Conservation (phyloP, 2,113 vertebrate species). For the Hemichromis elongatus region DNA sequence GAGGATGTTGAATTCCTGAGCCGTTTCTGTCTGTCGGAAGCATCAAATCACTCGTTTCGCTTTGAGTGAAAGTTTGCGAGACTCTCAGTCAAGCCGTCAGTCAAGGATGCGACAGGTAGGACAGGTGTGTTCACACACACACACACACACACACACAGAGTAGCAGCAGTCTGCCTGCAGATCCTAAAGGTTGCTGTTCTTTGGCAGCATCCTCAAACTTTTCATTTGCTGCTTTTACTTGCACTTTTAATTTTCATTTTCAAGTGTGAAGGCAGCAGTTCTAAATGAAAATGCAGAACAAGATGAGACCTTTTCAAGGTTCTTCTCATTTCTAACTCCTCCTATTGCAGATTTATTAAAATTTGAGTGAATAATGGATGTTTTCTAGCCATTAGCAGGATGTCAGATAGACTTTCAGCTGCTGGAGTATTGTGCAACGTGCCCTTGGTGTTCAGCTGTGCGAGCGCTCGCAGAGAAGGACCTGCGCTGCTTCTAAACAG, state of each 20-base stretch:
- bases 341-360: slow-evolving; percentile 51
- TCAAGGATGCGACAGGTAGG: neutral
- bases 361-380: slow-evolving; percentile 44
- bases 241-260: slow-evolving; percentile 32
- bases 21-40: neutral
- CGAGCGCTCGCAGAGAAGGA: neutral
- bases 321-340: slow-evolving; percentile 31
- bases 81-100: neutral
- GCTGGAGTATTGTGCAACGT: slow-evolving; percentile 5
- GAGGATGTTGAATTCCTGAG: neutral
- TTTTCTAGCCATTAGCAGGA: slow-evolving; percentile 53
- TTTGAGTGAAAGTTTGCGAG: neutral
- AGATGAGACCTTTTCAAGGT: neutral
- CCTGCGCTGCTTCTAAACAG: neutral
- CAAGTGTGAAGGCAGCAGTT: slow-evolving; percentile 18
- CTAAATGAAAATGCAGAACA: slow-evolving; percentile 33
- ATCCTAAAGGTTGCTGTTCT: neutral
- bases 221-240: slow-evolving; percentile 37
- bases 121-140: neutral
- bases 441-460: slow-evolving; percentile 41
- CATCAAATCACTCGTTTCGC: neutral
- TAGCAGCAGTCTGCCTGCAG: neutral
- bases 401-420: neutral
- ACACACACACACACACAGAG: neutral
- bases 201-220: neutral